phyloP scores from a whole-genome alignment of 1,140 invertebrate genomes.

The Cyrtorhinus lividipennis region DNA sequence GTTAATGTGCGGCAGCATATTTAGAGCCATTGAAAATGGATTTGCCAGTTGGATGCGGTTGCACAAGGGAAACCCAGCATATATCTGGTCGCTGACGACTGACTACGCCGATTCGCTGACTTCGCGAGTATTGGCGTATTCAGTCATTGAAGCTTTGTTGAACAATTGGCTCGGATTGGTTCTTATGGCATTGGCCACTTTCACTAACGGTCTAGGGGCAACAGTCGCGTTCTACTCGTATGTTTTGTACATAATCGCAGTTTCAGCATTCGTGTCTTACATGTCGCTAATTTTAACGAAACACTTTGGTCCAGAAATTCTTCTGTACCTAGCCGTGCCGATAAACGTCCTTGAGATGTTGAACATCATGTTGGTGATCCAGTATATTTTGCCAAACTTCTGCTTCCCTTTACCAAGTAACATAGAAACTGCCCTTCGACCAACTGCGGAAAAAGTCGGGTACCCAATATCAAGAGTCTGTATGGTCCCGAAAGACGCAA shows the following conservation, averaged over 20 bases:
- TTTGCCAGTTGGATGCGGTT: too few relatives aligned
- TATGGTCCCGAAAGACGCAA: neutral
- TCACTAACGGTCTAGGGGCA: neutral
- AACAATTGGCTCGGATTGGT: neutral
- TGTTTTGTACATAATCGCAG: neutral
- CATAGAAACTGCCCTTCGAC: neutral
- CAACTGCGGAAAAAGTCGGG: neutral
- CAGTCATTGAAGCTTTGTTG: neutral
- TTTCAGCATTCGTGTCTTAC: neutral
- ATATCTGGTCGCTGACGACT: neutral
- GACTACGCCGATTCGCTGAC: neutral
- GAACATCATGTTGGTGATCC: neutral
- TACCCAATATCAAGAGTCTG: neutral
- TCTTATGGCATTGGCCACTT: neutral
- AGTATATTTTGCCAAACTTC: neutral
- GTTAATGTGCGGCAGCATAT: too few relatives aligned
- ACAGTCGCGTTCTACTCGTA: neutral
- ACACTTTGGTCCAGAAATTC: neutral
- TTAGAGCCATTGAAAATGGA: too few relatives aligned
- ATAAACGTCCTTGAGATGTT: neutral
- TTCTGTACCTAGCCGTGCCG: neutral
- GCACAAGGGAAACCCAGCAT: neutral
- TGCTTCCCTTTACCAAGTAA: neutral
- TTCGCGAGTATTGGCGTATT: neutral
- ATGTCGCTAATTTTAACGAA: neutral